Base-by-base conservation (phyloP, 2,113 vertebrate genomes). In the Petaurus breviceps region DNA sequence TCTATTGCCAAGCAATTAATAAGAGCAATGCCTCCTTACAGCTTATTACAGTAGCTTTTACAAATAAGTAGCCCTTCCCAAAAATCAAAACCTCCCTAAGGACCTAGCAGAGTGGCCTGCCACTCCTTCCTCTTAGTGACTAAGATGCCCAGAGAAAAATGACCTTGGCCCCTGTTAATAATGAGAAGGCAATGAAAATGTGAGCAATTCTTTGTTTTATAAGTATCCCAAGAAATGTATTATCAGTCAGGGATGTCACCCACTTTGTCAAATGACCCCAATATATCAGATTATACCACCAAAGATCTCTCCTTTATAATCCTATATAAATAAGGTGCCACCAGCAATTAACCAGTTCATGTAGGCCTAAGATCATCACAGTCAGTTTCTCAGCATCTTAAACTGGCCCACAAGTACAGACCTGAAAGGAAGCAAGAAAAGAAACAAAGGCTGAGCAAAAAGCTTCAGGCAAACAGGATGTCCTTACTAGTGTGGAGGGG, bases 351-450 rank as follows among this genome's bases (percentile, higher is more conserved):
- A 99, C 99, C 99, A 99, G 99, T 99, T 99, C 98, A 99, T 99
- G 16, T 99, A 99, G 98, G 99, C 99, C 91, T 96, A 99, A 98
- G 99, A 99, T 97, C 99, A 99, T 24, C 99, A 99, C 96, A 0
- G 99, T 99, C 99, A 99, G 99, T 99, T 53, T 99, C 99, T 0
- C 99, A 99, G 97, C 99, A 99, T 43, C 99, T 99, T 55, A 99
- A 99, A 97, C 98, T 99, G 98, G 99, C 99, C 0, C 99, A 99
- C 98, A 99, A 99, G 97, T 99, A 99, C 97, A 99, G 99, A 94
- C 99, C 99, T 0, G 99, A 99, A 98, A 99, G 98, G 0, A 99
- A 99, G 98, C 99, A 99, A 54, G 99, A 99, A 98, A 99, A 99
- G 98, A 99, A 99, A 98, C 99, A 99, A 98, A 98, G 1, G 99